Evolutionary conservation across 2,113 vertebrate species (phyloP).

Genomic region (Poeciliopsis prolifica): DNA sequence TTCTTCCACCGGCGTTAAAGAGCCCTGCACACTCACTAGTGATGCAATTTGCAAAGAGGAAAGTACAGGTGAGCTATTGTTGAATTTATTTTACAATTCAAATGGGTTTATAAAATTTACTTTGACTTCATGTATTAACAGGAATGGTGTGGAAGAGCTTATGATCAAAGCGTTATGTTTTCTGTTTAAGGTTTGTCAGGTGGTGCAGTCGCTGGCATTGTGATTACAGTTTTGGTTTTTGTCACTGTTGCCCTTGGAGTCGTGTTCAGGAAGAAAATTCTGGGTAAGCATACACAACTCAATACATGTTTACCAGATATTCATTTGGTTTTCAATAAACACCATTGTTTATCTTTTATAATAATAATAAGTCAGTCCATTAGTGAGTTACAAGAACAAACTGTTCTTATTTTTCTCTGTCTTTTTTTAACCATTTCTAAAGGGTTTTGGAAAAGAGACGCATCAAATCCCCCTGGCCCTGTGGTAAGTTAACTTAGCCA

Average conservation of each 20-base stretch:
- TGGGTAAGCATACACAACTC: slow-evolving; percentile 23
- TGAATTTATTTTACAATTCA: background rate
- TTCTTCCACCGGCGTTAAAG: slow-evolving; percentile 3
- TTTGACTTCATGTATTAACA: background rate
- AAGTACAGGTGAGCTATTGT: slow-evolving; percentile 12
- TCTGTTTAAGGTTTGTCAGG: slow-evolving; percentile 4
- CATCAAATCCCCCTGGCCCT: background rate
- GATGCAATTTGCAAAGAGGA: slow-evolving; percentile 61
- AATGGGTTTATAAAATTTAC: background rate
- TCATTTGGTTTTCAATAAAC: background rate
- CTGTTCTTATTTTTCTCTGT: no score
- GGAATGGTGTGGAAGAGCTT: background rate
- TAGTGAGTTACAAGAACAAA: background rate
- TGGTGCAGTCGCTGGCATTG: background rate
- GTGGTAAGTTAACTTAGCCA: background rate
- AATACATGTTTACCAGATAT: background rate
- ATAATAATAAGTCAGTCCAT: background rate
- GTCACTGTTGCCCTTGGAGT: fast-evolving
- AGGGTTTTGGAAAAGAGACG: background rate
- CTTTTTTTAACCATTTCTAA: background rate
- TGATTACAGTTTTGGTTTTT: fast-evolving
- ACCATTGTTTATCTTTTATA: background rate
- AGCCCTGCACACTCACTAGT: slow-evolving; percentile 35
- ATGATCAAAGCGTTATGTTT: background rate
- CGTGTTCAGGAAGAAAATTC: fast-evolving